Percentiles rank a stretch among this genome's conserved stretches.
Conservation (phyloP, 2,797 vertebrate species). For the Moxostoma hubbsi region DNA sequence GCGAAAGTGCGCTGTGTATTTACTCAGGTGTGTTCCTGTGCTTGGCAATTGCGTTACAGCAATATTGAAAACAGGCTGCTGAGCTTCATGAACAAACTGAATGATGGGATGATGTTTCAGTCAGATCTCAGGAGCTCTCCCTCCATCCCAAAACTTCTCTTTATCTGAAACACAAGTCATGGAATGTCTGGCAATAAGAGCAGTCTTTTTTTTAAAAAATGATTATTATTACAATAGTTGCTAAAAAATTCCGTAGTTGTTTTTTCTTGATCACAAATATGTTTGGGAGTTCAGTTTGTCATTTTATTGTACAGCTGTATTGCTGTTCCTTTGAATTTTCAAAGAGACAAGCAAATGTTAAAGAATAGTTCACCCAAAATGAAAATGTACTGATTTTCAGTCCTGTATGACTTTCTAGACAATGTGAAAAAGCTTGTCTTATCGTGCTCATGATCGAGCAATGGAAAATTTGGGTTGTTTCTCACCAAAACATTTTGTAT, state of each 20-base stretch:
- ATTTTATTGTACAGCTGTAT: background rate
- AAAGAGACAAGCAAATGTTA: too few species aligned
- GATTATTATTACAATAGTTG: background rate
- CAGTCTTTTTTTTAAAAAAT: background rate
- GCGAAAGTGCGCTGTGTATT: constrained; percentile 65
- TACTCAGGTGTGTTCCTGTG: constrained; percentile 79
- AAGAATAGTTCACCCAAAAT: too few species aligned
- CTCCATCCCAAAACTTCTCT: constrained; percentile 16
- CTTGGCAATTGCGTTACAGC: constrained; percentile 74
- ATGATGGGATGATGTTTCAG: constrained; percentile 42
- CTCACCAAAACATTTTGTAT: too few species aligned
- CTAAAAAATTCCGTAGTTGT: background rate
- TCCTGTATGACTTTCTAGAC: too few species aligned
- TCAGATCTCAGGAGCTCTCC: constrained; percentile 57
- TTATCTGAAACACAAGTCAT: constrained; percentile 60
- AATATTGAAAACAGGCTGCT: constrained; percentile 73
- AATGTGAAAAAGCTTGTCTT: too few species aligned
- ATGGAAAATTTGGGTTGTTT: too few species aligned
- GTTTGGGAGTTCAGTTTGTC: constrained; percentile 1
- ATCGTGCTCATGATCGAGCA: too few species aligned
- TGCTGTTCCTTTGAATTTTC: too few species aligned
- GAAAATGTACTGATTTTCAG: too few species aligned
- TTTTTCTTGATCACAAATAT: background rate
- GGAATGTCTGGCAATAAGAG: constrained; percentile 48
- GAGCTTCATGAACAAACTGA: constrained; percentile 68